Percentiles rank a stretch among this genome's conserved stretches.
phyloP scores from a whole-genome alignment of 1,140 invertebrate genomes.

The Drosophila sproati region DNA sequence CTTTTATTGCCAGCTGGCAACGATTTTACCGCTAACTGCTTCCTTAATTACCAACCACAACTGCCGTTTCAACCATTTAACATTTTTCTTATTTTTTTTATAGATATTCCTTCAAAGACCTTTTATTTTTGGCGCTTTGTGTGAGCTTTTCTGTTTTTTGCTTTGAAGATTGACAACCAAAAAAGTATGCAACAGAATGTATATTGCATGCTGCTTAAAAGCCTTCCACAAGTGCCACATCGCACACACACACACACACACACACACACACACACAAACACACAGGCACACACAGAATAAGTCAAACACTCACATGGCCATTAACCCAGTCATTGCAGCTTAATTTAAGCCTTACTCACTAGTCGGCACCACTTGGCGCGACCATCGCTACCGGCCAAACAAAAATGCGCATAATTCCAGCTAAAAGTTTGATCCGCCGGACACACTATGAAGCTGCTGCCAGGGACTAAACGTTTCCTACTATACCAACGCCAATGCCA shows the following conservation, averaged over 20 bases:
- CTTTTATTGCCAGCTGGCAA: background rate
- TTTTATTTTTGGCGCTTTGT: constrained; percentile 43
- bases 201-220: constrained; percentile 58
- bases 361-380: constrained; percentile 18
- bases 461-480: constrained; percentile 55
- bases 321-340: constrained; percentile 59
- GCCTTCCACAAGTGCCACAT: constrained; percentile 44
- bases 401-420: constrained; percentile 80
- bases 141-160: constrained; percentile 57
- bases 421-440: constrained; percentile 60
- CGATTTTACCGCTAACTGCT: background rate
- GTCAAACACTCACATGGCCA: constrained; percentile 43
- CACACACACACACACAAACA: constrained; percentile 37
- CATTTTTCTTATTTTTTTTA: background rate
- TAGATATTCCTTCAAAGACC: background rate
- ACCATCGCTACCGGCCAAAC: constrained; percentile 62
- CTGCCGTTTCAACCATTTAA: background rate
- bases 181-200: constrained; percentile 52
- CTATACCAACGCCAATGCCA: constrained; percentile 11
- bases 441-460: constrained; percentile 13
- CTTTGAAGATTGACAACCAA: constrained; percentile 63
- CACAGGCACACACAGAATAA: constrained; percentile 40
- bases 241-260: constrained; percentile 44
- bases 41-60: constrained; percentile 11
- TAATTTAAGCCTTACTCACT: constrained; percentile 49